A percentile compares a stretch with the other conserved stretches of the same genome.
phyloP scores from a whole-genome alignment of 2,888 invertebrate genomes.

The Synergus gifuensis region DNA sequence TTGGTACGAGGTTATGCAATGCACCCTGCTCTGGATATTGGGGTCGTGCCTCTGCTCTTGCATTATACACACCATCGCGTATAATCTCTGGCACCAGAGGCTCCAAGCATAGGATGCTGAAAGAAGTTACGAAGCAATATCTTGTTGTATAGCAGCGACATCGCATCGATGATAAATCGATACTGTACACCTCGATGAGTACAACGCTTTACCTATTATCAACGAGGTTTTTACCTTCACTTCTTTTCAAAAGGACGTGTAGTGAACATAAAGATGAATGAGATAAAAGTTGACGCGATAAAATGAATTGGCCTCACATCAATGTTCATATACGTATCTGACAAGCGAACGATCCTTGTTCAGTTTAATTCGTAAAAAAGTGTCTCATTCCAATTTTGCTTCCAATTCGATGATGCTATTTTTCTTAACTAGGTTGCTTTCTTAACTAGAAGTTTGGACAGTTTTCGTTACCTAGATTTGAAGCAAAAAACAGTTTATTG shows the following conservation, averaged over 20 bases:
- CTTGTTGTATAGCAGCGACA: conserved; percentile 24
- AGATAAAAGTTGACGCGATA: conserved; percentile 23
- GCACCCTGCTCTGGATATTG: conserved; percentile 41
- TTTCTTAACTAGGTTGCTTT: too few species aligned
- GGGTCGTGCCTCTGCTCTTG: conserved; percentile 23
- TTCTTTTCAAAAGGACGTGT: conserved; percentile 16
- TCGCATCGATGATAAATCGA: conserved; percentile 36
- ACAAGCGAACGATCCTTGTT: not conserved
- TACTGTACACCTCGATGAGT: conserved; percentile 22
- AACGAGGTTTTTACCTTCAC: conserved; percentile 15
- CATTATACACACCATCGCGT: conserved; percentile 11
- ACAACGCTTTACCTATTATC: conserved; percentile 31
- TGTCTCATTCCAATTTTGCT: not conserved
- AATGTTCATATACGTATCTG: not conserved
- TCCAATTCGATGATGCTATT: not conserved
- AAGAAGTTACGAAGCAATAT: conserved; percentile 41
- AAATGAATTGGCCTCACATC: not conserved
- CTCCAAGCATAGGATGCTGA: conserved; percentile 18
- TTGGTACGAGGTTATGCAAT: conserved; percentile 57
- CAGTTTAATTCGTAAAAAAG: not conserved
- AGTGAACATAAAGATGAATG: conserved; percentile 22
- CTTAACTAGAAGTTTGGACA: not conserved
- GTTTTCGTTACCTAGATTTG: not conserved
- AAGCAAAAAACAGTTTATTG: not conserved
- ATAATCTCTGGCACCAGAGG: conserved; percentile 36